phyloP scores from a whole-genome alignment of 2,888 invertebrate species.

The Alentia gelatinosa region DNA sequence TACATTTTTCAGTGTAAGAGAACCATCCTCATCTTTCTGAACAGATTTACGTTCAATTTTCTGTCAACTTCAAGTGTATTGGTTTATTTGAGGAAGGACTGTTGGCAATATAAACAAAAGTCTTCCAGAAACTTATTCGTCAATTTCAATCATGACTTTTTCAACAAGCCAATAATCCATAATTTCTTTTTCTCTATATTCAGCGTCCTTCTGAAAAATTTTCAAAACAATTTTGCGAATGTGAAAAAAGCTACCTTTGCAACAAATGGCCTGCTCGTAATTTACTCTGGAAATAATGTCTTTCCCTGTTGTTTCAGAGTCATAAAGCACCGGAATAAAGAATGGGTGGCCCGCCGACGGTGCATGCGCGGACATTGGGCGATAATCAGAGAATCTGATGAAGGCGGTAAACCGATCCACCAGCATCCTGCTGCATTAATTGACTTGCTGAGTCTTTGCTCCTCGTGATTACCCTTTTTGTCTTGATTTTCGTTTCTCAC shows the following conservation, averaged over 20 bases:
- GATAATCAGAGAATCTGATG: background rate
- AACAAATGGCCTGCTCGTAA: background rate
- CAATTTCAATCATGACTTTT: too few relatives aligned
- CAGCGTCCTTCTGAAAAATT: too few relatives aligned
- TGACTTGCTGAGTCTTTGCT: background rate
- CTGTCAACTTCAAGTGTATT: too few relatives aligned
- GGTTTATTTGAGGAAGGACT: too few relatives aligned
- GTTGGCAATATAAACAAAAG: too few relatives aligned
- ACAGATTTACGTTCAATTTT: too few relatives aligned
- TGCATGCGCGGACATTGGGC: background rate
- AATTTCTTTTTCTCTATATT: too few relatives aligned
- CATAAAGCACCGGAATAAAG: background rate
- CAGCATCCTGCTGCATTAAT: background rate
- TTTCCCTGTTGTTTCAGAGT: background rate
- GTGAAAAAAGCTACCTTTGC: background rate
- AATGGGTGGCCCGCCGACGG: too few relatives aligned
- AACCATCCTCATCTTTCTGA: too few relatives aligned
- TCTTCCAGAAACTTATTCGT: too few relatives aligned
- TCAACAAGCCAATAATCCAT: too few relatives aligned
- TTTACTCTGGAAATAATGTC: background rate
- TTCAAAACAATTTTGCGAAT: background rate
- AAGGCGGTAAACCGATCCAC: conserved; percentile 10
- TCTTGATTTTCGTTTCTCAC: background rate
- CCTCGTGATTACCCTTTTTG: conserved; percentile 39
- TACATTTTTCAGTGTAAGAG: too few relatives aligned